Evolutionary conservation across 2,797 vertebrate species (phyloP).

Genomic region (Prunella strophiata): DNA sequence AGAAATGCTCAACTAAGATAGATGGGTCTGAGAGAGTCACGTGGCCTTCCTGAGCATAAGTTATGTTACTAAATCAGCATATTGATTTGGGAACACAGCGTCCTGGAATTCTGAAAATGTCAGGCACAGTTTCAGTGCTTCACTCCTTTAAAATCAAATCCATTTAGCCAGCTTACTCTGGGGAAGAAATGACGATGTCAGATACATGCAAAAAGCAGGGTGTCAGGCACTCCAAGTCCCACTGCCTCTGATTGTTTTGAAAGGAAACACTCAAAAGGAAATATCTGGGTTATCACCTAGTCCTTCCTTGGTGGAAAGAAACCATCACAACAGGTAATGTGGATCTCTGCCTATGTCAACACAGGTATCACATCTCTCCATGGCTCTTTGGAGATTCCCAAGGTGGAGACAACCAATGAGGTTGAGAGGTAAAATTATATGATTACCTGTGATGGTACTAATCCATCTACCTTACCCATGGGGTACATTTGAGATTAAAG

Average conservation of each 20-base stretch:
- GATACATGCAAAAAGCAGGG: constrained; percentile 41
- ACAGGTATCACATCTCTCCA: neutral
- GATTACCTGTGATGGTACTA: neutral
- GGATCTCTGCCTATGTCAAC: neutral
- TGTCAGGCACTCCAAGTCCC: constrained; percentile 3
- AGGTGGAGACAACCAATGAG: neutral
- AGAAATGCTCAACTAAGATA: constrained; percentile 42
- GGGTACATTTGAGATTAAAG: neutral
- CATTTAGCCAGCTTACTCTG: constrained; percentile 67
- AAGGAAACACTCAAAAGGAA: neutral
- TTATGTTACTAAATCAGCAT: constrained; percentile 73
- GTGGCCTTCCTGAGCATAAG: constrained; percentile 62
- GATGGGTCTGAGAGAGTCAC: constrained; percentile 59
- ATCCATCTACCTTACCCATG: neutral
- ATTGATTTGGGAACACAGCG: constrained; percentile 71
- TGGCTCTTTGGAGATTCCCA: neutral
- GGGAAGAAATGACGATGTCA: constrained; percentile 53
- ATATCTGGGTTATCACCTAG: neutral
- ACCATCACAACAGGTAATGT: neutral
- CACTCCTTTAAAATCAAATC: constrained; percentile 72
- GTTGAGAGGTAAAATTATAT: neutral
- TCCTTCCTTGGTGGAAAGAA: neutral
- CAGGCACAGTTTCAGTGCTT: constrained; percentile 73
- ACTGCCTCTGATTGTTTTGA: neutral
- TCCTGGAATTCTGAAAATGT: constrained; percentile 78